These are phyloP conservation scores for Lineus longissimus DNA, from an alignment of 1,140 invertebrate genomes.

Conservation along the genomic window DNA sequence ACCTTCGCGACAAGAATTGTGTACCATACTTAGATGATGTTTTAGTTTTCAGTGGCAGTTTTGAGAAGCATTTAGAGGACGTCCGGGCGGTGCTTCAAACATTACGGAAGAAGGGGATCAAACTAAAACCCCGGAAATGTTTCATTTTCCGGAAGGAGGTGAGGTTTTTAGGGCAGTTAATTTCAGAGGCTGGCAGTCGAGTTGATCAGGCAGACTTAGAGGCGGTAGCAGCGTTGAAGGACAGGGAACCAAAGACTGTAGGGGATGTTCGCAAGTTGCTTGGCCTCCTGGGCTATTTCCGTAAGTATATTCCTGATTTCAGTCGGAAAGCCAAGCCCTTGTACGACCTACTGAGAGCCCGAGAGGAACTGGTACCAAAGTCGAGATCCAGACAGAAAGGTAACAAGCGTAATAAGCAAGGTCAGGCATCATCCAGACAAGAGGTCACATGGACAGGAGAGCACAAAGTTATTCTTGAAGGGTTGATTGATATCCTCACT, in stretches of 20 bases:
- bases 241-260: constrained; percentile 28
- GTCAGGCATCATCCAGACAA: constrained; percentile 8
- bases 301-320: constrained; percentile 47
- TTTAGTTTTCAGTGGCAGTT: constrained; percentile 14
- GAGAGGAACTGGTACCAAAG: constrained; percentile 28
- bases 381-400: neutral
- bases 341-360: constrained; percentile 20
- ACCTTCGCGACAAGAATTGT: constrained; percentile 12
- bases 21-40: constrained; percentile 24
- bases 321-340: too few species aligned
- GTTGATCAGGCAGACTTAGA: constrained; percentile 48
- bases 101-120: constrained; percentile 33
- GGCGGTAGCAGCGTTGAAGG: constrained; percentile 44
- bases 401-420: constrained; percentile 5
- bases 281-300: constrained; percentile 52
- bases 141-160: constrained; percentile 15
- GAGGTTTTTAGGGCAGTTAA: constrained; percentile 21
- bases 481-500: constrained; percentile 33
- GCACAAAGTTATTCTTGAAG: constrained; percentile 12
- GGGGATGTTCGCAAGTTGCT: constrained; percentile 52
- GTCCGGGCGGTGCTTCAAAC: constrained; percentile 42
- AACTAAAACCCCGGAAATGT: constrained; percentile 24
- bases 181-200: constrained; percentile 24
- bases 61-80: constrained; percentile 22
- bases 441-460: constrained; percentile 10